phyloP scores from a whole-genome alignment of 2,888 invertebrate genomes.

The Mythimna albipuncta region DNA sequence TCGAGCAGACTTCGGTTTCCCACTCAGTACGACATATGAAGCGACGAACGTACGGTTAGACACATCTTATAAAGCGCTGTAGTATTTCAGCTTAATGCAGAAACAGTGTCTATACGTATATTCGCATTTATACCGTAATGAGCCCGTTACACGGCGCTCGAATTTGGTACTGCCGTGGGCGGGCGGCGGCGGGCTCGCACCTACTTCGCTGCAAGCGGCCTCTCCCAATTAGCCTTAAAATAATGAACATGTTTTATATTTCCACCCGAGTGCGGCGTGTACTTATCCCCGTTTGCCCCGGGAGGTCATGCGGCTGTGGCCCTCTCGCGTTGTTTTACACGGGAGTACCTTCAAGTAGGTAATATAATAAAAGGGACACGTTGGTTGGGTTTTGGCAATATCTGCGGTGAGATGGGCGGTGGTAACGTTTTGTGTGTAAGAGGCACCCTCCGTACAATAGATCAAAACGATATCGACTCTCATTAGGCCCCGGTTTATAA shows the following conservation, averaged over 20 bases:
- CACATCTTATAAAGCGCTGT: slow-evolving; percentile 73
- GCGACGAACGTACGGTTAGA: slow-evolving; percentile 53
- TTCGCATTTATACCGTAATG: slow-evolving; percentile 82
- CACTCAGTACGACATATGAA: slow-evolving; percentile 40
- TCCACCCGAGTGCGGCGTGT: slow-evolving; percentile 88
- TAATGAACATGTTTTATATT: slow-evolving; percentile 91
- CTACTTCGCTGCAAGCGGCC: slow-evolving; percentile 88
- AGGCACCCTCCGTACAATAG: slow-evolving; percentile 70
- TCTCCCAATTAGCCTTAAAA: slow-evolving; percentile 90
- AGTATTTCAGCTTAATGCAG: slow-evolving; percentile 87
- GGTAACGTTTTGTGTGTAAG: slow-evolving; percentile 73
- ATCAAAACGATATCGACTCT: slow-evolving; percentile 63
- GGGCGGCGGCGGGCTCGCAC: slow-evolving; percentile 83
- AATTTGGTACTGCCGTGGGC: slow-evolving; percentile 88
- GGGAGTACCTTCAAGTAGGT: slow-evolving; percentile 80
- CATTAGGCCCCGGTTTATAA: slow-evolving; percentile 52
- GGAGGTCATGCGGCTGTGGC: slow-evolving; percentile 86
- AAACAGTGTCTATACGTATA: slow-evolving; percentile 86
- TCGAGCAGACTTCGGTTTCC: slow-evolving; percentile 23
- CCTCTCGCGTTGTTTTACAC: slow-evolving; percentile 79
- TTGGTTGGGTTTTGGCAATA: slow-evolving; percentile 73
- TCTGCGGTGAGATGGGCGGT: slow-evolving; percentile 63
- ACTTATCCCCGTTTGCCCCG: slow-evolving; percentile 88
- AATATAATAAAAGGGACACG: slow-evolving; percentile 80
- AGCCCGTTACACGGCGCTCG: slow-evolving; percentile 82